Evolutionary conservation across 2,113 vertebrate genomes (phyloP).

Genomic region (Eulacestoma nigropectus): DNA sequence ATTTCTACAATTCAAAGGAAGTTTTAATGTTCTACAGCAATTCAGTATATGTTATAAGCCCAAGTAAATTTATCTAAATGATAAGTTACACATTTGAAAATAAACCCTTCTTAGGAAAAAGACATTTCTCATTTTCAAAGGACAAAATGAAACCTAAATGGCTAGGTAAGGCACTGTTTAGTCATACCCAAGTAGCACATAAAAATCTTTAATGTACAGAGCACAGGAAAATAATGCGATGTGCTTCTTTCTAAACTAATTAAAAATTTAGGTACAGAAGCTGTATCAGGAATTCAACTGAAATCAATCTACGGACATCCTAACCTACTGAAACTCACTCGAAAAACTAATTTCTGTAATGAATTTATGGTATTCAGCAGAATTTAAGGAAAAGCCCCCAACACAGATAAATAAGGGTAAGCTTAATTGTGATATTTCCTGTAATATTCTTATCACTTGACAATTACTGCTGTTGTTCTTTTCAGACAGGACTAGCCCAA

Average conservation of each 20-base stretch:
- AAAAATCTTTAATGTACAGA: background rate
- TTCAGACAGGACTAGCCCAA: background rate
- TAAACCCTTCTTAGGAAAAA: background rate
- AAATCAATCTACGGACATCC: background rate
- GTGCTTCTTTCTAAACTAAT: background rate
- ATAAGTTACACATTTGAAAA: background rate
- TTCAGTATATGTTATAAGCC: background rate
- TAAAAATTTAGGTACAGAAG: background rate
- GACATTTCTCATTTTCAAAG: background rate
- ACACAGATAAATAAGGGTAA: background rate
- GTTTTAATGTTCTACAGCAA: background rate
- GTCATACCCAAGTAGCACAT: background rate
- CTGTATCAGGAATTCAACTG: background rate
- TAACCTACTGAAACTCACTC: background rate
- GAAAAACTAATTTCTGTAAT: too few species aligned
- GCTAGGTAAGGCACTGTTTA: background rate
- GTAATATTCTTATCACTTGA: background rate
- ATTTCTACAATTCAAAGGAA: background rate
- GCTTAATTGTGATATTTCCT: background rate
- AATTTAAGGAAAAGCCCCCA: background rate
- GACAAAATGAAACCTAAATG: background rate
- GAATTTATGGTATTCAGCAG: too few species aligned
- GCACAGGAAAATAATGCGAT: background rate
- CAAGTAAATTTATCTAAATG: background rate
- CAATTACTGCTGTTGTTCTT: background rate